Conservation (phyloP, 1,140 invertebrate genomes). For the Apis dorsata region DNA sequence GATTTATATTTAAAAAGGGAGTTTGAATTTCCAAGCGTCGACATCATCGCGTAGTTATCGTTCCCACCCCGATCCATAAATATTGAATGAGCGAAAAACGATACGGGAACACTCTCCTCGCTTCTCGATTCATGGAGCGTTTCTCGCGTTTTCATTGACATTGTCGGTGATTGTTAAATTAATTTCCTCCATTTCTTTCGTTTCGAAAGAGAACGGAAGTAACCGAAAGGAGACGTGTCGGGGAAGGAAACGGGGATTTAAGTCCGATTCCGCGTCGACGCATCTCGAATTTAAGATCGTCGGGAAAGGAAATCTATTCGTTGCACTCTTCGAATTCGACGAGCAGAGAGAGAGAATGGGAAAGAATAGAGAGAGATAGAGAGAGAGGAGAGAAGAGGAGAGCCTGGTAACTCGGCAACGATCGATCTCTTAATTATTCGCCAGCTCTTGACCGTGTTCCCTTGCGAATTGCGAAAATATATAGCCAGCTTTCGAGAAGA, state of each 20-base stretch:
- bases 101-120: no score
- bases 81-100: no score
- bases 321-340: constrained; percentile 31
- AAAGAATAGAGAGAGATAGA: background rate
- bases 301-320: constrained; percentile 40
- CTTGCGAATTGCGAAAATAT: constrained; percentile 11
- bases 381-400: background rate
- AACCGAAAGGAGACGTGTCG: background rate
- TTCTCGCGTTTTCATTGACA: no score
- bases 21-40: background rate
- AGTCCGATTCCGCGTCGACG: constrained; percentile 51
- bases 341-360: background rate
- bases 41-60: background rate
- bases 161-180: no score
- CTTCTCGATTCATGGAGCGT: no score
- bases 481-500: background rate
- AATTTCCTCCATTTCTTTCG: background rate
- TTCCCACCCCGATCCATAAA: no score
- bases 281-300: constrained; percentile 50
- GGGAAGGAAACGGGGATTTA: constrained; percentile 34
- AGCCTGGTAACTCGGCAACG: constrained; percentile 23
- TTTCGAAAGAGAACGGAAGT: background rate
- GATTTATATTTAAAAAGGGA: background rate
- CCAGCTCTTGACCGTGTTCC: constrained; percentile 24
- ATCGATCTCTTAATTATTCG: constrained; percentile 43